Base-by-base conservation (phyloP, 2,888 invertebrate species). In the Apotomis turbidana region DNA sequence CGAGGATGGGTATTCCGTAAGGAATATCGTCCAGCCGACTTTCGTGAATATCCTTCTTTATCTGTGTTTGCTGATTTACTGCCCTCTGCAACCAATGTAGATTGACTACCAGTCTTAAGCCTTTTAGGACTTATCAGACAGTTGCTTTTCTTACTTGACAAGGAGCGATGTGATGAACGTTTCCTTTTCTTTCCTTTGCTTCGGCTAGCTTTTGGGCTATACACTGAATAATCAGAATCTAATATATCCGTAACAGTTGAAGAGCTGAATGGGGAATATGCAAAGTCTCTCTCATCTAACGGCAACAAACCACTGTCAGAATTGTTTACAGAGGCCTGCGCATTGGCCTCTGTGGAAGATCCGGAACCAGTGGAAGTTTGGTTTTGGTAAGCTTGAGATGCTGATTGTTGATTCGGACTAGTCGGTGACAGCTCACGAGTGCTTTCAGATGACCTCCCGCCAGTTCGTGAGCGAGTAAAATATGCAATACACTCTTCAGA, bases 21-120 rank as follows among this genome's bases (percentile, higher is more conserved):
- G 70, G 81, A 83, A 77, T 91, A 91, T 44, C 71, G 71, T 15
- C 57, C n/a, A 13, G 51, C 67, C 3, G 71, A 52, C 12, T 60
- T 67, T 41, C 55, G 61, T 36, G 57, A 82, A 78, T 75, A 81
- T 85, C 75, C 79, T 82, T 85, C 85, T 44, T 76, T 74, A 54
- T 77, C 70, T 74, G 81, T 80, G 76, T 84, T 84, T 75, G 46
- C 46, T 13, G 44, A 58, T 68, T 85, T 86, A 72, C 78, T 85
- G 10, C 84, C 76, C 51, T 88, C 88, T 54, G 84, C 78, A 61
- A 79, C 79, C 60, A 89, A 86, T 78, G 85, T 93, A 82, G 83
- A 89, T 81, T 87, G 88, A 80, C 86, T 78, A 85, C 94, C 94
- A 91, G 94, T 93, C 91, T 94, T 95, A 85, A 93, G 90, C 85